Evolutionary conservation across 2,797 vertebrate species (phyloP).

Genomic region (Sandelia bainsii): DNA sequence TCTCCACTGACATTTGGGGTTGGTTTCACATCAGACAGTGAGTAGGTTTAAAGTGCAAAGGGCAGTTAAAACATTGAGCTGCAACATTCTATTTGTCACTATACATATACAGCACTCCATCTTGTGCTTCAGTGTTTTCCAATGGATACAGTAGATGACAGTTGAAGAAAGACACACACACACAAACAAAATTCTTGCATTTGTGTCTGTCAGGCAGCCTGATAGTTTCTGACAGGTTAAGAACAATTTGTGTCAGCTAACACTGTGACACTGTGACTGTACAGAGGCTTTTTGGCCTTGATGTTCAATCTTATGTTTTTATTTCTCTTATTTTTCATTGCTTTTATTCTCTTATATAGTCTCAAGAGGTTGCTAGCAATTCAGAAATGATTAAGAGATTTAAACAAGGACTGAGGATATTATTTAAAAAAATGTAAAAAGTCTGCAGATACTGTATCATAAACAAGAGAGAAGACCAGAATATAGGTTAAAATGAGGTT

Average conservation of each 20-base stretch:
- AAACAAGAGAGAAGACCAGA: constrained; percentile 3
- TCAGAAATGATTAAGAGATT: constrained; percentile 22
- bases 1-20: constrained; percentile 15
- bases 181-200: constrained; percentile 16
- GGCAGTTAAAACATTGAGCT: constrained; percentile 17
- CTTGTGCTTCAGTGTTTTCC: neutral
- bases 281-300: constrained; percentile 34
- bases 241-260: constrained; percentile 49
- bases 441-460: neutral
- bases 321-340: constrained; percentile 23
- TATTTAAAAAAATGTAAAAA: neutral
- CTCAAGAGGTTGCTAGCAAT: constrained; percentile 15
- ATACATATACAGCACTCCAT: neutral
- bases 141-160: constrained; percentile 1
- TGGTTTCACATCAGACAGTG: constrained; percentile 14
- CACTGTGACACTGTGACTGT: constrained; percentile 27
- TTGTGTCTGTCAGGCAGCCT: constrained; percentile 24
- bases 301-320: constrained; percentile 35
- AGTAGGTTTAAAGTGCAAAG: constrained; percentile 23
- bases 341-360: neutral
- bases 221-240: constrained; percentile 45
- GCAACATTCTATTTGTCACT: neutral
- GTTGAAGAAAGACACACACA: constrained; percentile 11
- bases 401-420: constrained; percentile 9
- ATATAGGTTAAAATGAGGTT: neutral